These are phyloP conservation scores for Catonia carolina DNA, from an alignment of 2,888 invertebrate genomes.

Conservation along the genomic window DNA sequence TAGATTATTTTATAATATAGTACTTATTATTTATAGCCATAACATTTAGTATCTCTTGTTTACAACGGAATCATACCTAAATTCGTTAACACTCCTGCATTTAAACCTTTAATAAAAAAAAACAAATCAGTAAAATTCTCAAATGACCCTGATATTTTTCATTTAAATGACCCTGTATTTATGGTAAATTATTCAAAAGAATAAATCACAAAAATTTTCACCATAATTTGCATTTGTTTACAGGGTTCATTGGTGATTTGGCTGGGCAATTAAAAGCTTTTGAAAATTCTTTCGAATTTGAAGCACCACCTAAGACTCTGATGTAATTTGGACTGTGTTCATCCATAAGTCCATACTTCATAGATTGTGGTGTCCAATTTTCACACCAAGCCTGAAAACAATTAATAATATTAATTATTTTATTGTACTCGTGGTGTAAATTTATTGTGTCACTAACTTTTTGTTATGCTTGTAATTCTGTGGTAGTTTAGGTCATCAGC, in stretches of 20 bases:
- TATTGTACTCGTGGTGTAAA: not conserved
- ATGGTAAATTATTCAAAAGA: not conserved
- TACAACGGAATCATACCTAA: no score
- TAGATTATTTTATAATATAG: no score
- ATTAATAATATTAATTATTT: not conserved
- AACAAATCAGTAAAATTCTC: no score
- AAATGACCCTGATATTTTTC: no score
- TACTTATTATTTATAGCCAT: no score
- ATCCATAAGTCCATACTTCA: constrained; percentile 50
- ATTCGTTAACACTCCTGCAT: no score
- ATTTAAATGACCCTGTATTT: no score
- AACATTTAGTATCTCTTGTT: no score
- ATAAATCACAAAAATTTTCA: constrained; percentile 43
- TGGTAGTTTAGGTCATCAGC: no score
- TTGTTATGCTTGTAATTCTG: not conserved
- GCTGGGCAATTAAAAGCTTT: constrained; percentile 76
- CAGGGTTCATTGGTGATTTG: constrained; percentile 88
- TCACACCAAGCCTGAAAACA: constrained; percentile 34
- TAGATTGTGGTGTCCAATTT: constrained; percentile 27
- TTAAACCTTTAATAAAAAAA: no score
- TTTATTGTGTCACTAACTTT: not conserved
- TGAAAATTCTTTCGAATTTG: constrained; percentile 86
- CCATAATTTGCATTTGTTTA: constrained; percentile 84
- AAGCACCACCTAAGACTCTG: constrained; percentile 82
- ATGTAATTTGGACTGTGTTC: constrained; percentile 79